phyloP scores from a whole-genome alignment of 1,140 invertebrate genomes.

The Bombus vancouverensis region DNA sequence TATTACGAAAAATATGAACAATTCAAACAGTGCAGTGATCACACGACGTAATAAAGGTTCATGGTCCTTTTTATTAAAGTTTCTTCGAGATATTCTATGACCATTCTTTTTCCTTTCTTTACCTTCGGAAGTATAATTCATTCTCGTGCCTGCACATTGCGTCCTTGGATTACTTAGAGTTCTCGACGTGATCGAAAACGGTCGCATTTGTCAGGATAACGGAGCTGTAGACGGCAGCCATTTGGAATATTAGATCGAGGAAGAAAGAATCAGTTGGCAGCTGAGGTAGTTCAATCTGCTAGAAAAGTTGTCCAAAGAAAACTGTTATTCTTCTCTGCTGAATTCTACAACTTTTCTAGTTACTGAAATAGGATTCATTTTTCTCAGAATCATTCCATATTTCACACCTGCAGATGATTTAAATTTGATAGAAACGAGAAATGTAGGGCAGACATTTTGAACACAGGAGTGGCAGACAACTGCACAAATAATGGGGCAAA shows the following conservation, averaged over 20 bases:
- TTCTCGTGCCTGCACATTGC: conserved; percentile 7
- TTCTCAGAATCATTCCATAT: no score
- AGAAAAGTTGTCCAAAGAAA: conserved; percentile 6
- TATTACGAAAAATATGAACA: neutral
- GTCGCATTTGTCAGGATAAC: conserved; percentile 23
- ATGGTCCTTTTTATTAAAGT: neutral
- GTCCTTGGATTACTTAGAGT: neutral
- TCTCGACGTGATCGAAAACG: neutral
- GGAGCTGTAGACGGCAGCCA: neutral
- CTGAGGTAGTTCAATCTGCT: conserved; percentile 6
- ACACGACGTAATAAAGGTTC: neutral
- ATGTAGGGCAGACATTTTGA: neutral
- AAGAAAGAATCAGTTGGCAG: conserved; percentile 15
- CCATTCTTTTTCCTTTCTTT: neutral
- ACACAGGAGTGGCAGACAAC: neutral
- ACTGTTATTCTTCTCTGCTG: neutral
- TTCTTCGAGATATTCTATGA: neutral
- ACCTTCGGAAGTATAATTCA: neutral
- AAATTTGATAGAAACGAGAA: neutral
- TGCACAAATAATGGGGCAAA: no score
- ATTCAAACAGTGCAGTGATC: neutral
- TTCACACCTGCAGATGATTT: neutral
- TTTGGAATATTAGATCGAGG: conserved; percentile 14
- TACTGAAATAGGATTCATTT: neutral
- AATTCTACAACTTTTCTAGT: neutral